Base-by-base conservation (phyloP, 2,888 invertebrate genomes). In the Erannis defoliaria region DNA sequence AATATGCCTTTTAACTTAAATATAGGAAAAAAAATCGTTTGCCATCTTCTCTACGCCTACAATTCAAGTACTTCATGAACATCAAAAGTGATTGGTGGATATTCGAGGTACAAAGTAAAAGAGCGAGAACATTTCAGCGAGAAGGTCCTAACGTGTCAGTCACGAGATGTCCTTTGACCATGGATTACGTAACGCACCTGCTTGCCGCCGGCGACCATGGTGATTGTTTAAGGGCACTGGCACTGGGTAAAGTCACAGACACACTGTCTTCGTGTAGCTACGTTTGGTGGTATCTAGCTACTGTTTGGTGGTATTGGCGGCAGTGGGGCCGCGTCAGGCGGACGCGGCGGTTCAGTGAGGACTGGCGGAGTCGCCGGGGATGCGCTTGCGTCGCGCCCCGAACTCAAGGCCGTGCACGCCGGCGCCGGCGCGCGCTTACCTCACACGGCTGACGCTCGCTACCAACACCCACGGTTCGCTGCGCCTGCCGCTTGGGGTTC, bases 131-230 rank as follows among this genome's bases (percentile, higher is more conserved):
- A 29, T 53, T 63, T 49, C 55, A 42, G 31, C 55, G 49, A 33
- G 37, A 55, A 42, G 51, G 59, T 38, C 46, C 33, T 56, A 59
- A 59, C 49, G 46, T 46, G 46, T 35, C 4, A 69, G 70, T 66
- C 71, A 68, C 66, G 64, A 64, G 68, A 74, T 63, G 75, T 75
- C 73, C 74, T 74, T 73, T 71, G 70, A 68, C 71, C 67, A 42
- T 42, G 40, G 55, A 59, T 72, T 74, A 75, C 53, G 66, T 71
- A 73, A 79, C 78, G 75, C 85, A 93, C 93, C 93, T 93, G 93
- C 85, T 93, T 93, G 72, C 93, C 93, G 81, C 93, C 93, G 78
- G 93, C 93, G 68, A 93, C 93, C 93, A 93, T 93, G 75, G 77
- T 92, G 88, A 72, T 68, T 71, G 69, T 80, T 80, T 65, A 51